Base-by-base conservation (phyloP, 2,888 invertebrate species). In the Andrena chrysosceles region DNA sequence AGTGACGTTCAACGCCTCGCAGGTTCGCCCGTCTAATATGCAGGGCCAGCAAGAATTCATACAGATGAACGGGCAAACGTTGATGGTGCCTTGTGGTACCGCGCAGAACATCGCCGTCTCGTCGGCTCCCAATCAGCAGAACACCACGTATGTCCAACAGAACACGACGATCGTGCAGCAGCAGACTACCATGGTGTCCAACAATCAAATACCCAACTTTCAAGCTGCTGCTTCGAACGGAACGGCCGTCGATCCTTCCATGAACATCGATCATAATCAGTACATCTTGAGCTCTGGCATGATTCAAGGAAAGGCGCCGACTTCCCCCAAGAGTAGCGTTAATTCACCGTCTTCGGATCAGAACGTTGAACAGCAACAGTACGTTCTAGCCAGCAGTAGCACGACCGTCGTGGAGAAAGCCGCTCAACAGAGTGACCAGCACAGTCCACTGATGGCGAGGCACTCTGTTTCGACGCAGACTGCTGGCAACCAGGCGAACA, bases 131-230 rank as follows among this genome's bases (percentile, higher is more conserved):
- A 96, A 95, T 91, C 95, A 96, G 79, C 95, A 95, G 74, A 94
- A 95, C 88, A 96, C 96, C 0, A 97, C 97, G 0, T 97, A 96
- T 90, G 97, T 97, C 1, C 97, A 97, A 88, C 97, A 97, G 89
- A 98, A 97, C 91, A 97, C 97, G 0, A 97, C 97, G 0, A 97
- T 98, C 89, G 97, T 97, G 2, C 97, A 97, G 90, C 97, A 97
- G 89, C 97, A 97, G 92, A 97, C 97, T 0, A 97, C 97, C 0
- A 96, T 97, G 94, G 96, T 97, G 3, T 96, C 97, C 0, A 96
- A 96, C 90, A 96, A 96, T 89, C 96, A 94, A 83, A 94, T 94
- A 72, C 95, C 95, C 60, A 93, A 94, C 82, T 94, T 94, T 91
- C 94, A 93, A 84, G 85, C 84, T 16, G 86, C 89, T 33, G 75